Base-by-base conservation (phyloP, 2,797 vertebrate genomes). In the Dryobates pubescens region DNA sequence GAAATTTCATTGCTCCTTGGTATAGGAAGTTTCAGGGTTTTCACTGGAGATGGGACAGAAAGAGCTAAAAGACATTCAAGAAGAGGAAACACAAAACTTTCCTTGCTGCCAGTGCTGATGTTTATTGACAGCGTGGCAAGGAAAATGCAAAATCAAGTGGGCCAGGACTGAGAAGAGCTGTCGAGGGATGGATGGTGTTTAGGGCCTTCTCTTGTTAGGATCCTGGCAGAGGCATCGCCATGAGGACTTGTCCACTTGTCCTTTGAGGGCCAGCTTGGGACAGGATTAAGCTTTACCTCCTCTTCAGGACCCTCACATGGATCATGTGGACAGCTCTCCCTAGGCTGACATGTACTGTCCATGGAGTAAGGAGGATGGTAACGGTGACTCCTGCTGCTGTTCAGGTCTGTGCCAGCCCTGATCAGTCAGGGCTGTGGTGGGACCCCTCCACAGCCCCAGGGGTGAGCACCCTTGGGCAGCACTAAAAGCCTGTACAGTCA, bases 371-470 rank as follows among this genome's bases (percentile, higher is more conserved):
- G 58, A 80, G 20, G 59, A 30, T 1, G 15, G 20, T 69, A 26
- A 5, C 1, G 2, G 36, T 69, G 68, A 19, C n/a, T 82, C 9
- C 71, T 63, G 3, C 23, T 57, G 53, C 57, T 65, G 26, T 51
- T 69, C 13, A 15, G 34, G 29, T 75, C 41, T 49, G 29, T 9
- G 9, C 59, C n/a, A 1, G 2, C 45, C 30, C 34, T 54, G 51
- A 20, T 65, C 7, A 3, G 45, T 17, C 30, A 30, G 59, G 65
- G 57, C 56, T 86, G 23, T n/a, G 2, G 1, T 29, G 18, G 18
- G 47, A 67, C 5, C 19, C 12, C 26, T 0, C 3, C 26, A 64
- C 5, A 16, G 45, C 11, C 19, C 10, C 1, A 0, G 45, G 36
- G 15, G 8, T 20, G 38, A 36, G 5, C 4, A 4, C 34, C 29